Evolutionary conservation across 2,888 invertebrate species (phyloP).

Genomic region (Azorinus chamasolen): DNA sequence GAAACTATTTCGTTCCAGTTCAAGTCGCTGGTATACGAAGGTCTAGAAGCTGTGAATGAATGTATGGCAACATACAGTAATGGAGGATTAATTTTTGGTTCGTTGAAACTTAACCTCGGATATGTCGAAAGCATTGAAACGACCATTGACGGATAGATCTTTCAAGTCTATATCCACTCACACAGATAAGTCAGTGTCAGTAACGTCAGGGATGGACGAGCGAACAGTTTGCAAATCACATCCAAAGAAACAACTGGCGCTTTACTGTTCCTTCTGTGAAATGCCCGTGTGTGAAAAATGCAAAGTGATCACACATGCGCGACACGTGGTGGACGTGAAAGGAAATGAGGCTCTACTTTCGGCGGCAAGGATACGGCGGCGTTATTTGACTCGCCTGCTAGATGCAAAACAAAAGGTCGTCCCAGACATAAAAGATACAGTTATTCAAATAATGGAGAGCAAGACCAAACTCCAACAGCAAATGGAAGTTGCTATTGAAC

Average conservation of each 20-base stretch:
- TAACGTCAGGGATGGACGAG: too few relatives aligned
- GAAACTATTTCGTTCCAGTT: too few relatives aligned
- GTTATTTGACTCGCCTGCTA: constrained; percentile 26
- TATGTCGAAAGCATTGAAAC: too few relatives aligned
- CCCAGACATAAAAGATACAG: constrained; percentile 15
- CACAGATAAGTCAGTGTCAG: too few relatives aligned
- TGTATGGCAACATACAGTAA: too few relatives aligned
- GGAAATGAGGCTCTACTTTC: constrained; percentile 24
- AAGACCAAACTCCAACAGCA: constrained; percentile 30
- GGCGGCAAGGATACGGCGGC: constrained; percentile 42
- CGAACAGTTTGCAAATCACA: constrained; percentile 10
- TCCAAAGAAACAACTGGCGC: constrained; percentile 8
- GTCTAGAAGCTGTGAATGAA: too few relatives aligned
- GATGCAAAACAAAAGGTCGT: constrained; percentile 26
- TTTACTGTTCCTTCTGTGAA: constrained; percentile 54
- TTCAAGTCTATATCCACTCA: too few relatives aligned
- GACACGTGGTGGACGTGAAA: constrained; percentile 49
- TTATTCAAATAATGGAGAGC: constrained; percentile 36
- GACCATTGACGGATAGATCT: too few relatives aligned
- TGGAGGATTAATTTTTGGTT: too few relatives aligned
- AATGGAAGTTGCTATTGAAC: constrained; percentile 14
- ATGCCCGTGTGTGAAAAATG: constrained; percentile 56
- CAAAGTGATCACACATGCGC: constrained; percentile 50
- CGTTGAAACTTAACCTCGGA: too few relatives aligned
- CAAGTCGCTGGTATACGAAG: too few relatives aligned